phyloP scores from a whole-genome alignment of 2,888 invertebrate genomes.

The Oscheius sp. region DNA sequence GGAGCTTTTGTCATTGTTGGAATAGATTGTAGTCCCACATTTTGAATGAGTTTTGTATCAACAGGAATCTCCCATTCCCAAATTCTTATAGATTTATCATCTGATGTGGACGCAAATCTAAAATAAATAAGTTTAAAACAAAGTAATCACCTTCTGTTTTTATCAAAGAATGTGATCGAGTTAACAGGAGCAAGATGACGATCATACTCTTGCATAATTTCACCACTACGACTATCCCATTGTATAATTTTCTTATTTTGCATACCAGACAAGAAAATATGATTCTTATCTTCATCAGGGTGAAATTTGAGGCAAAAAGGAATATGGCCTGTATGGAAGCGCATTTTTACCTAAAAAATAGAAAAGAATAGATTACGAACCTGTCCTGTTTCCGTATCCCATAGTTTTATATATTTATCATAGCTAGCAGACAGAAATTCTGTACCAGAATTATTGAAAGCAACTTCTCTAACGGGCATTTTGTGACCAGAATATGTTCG shows the following conservation, averaged over 20 bases:
- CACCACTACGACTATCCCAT: slow-evolving; percentile 95
- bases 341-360: slow-evolving; percentile 72
- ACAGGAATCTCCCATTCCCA: slow-evolving; percentile 95
- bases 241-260: slow-evolving; percentile 99
- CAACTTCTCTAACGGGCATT: slow-evolving; percentile 88
- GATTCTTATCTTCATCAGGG: slow-evolving; percentile 94
- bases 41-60: slow-evolving; percentile 99
- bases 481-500: slow-evolving; percentile 94
- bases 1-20: slow-evolving; percentile 93
- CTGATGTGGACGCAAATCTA: slow-evolving; percentile 95
- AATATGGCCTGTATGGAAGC: slow-evolving; percentile 94
- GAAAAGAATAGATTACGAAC: slow-evolving; percentile 14
- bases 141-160: slow-evolving; percentile 79
- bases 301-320: slow-evolving; percentile 98
- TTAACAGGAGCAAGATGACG: slow-evolving; percentile 98
- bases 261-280: slow-evolving; percentile 91
- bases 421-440: slow-evolving; percentile 93
- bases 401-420: slow-evolving; percentile 94
- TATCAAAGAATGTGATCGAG: slow-evolving; percentile 98
- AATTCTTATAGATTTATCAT: slow-evolving; percentile 96
- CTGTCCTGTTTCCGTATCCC: slow-evolving; percentile 95
- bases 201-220: slow-evolving; percentile 92
- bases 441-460: slow-evolving; percentile 91
- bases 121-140: background rate
- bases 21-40: slow-evolving; percentile 98